Evolutionary conservation across 2,888 invertebrate genomes (phyloP), one percentile per base, ranked within the genome.

Genomic region (Leptarthrus brevirostris): DNA sequence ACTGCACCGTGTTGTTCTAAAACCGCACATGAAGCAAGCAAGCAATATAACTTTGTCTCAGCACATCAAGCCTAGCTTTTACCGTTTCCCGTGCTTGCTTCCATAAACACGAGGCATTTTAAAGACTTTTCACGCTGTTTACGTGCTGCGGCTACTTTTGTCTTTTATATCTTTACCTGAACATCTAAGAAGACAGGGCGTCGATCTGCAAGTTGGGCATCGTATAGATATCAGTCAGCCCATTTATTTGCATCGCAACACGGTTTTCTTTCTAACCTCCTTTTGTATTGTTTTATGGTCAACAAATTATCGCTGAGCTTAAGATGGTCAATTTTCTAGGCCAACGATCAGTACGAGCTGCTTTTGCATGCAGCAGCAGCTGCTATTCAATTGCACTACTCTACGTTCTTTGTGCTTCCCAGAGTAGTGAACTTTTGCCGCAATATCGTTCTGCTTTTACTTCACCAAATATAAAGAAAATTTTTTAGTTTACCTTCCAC

Each of bases 311-410:
- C 69, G 69, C 69, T 52, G 20, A 30, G 69, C 30, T 26, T 34
- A 52, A 69, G 69, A 69, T 69, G 69, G 69, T 69, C 69, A 69
- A 49, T 69, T 69, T 69, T 69, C 69, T 69, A 69, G 69, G 69
- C 49, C 69, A 69, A 14, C 52, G 69, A 49, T 49, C 54, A 53
- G 20, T n/a, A 16, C 20, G 6, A 5, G 5, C 6, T 14, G 16
- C 8, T 26, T 24, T 26, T 54, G 22, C 22, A 54, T 54, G 54
- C 54, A 14, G 26, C 22, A 16, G 14, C 49, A 16, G 6, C 20
- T 49, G 49, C 20, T 49, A 49, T 49, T 18, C 16, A 20, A 20
- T 49, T 20, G 12, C 54, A 30, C 30, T 52, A 26, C 14, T 10
- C 54, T n/a, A n/a, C 6, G 54, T 54, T 54, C 54, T 54, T 54